These are phyloP conservation scores for Lutjanus argentimaculatus DNA, from an alignment of 2,797 vertebrate genomes.

Conservation along the genomic window DNA sequence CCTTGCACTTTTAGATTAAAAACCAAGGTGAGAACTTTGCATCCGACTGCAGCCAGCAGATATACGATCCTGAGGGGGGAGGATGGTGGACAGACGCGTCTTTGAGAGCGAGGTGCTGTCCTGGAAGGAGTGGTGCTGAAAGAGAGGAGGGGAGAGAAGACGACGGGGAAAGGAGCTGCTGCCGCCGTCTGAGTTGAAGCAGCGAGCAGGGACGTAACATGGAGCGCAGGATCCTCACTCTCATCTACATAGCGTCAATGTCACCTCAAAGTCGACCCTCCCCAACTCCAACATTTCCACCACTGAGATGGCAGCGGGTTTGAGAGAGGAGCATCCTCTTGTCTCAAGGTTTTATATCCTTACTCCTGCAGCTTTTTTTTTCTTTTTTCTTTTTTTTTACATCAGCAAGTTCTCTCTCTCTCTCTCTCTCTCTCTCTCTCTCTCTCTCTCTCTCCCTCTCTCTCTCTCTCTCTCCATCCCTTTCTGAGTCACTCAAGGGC, in stretches of 20 bases:
- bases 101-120: slow-evolving; percentile 84
- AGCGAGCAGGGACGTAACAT: slow-evolving; percentile 85
- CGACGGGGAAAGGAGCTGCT: slow-evolving; percentile 82
- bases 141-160: slow-evolving; percentile 81
- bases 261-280: slow-evolving; percentile 89
- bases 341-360: slow-evolving; percentile 87
- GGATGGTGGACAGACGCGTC: slow-evolving; percentile 69
- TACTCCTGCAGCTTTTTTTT: slow-evolving; percentile 67
- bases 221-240: slow-evolving; percentile 83
- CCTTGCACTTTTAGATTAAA: slow-evolving; percentile 64
- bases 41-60: slow-evolving; percentile 64
- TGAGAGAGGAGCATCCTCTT: slow-evolving; percentile 86
- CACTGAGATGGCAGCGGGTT: slow-evolving; percentile 85
- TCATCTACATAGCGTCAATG: slow-evolving; percentile 88
- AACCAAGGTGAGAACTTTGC: slow-evolving; percentile 76
- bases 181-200: slow-evolving; percentile 83
- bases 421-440: slow-evolving; percentile 9
- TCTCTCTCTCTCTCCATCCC: slow-evolving; percentile 12
- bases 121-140: slow-evolving; percentile 87
- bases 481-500: slow-evolving; percentile 48
- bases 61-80: slow-evolving; percentile 75
- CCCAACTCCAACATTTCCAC: slow-evolving; percentile 88
- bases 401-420: slow-evolving; percentile 71
- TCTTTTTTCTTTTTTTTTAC: slow-evolving; percentile 49
- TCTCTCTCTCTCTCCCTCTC: not conserved